Evolutionary conservation across 1,140 invertebrate genomes (phyloP), one percentile per base, ranked within the genome.

Genomic region (Lithobius niger): DNA sequence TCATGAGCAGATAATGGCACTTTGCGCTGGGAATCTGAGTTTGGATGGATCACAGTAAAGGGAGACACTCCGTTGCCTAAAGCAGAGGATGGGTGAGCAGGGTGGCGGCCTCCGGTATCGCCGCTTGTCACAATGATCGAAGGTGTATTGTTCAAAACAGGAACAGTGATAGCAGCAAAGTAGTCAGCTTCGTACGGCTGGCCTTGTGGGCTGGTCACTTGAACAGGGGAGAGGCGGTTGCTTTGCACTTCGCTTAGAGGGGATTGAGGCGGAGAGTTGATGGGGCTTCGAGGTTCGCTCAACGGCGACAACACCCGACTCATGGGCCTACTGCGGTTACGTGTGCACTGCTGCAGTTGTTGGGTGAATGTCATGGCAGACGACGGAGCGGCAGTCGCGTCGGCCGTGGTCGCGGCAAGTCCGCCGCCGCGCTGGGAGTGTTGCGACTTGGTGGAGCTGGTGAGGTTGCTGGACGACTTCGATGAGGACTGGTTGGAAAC

Each of bases 221-320:
- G 58, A 28, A 55, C 50, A 15, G 59, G 58, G 15, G 59, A 59
- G 1, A 59, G 21, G 26, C 59, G 25, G 26, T 56, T 45, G 45
- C 64, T 65, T 27, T 62, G 63, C 2, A 63, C 53, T 52, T 86
- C 83, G 68, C 82, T 83, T 57, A 83, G 76, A n/a, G 87, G 87
- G 48, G 84, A 88, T 53, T 84, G 79, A 1, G 86, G 83, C 15
- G 86, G 86, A 1, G 86, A 84, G 64, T 89, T 89, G 26, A 88
- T 78, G 1, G 87, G 88, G 60, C 80, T 83, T 61, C 83, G 80
- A 1, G 83, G 82, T 62, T 85, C 83, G 63, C 80, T 82, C 57
- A 84, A 79, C 24, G 85, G 73, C 10, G 82, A 83, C n/a, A 84
- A 67, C 25, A 83, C 65, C 18, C 70, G 55, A 60, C 68, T 67